Percentiles rank a stretch among this genome's conserved stretches.
Evolutionary conservation across 2,888 invertebrate species (phyloP).

Genomic region (Cremastinae sp.): DNA sequence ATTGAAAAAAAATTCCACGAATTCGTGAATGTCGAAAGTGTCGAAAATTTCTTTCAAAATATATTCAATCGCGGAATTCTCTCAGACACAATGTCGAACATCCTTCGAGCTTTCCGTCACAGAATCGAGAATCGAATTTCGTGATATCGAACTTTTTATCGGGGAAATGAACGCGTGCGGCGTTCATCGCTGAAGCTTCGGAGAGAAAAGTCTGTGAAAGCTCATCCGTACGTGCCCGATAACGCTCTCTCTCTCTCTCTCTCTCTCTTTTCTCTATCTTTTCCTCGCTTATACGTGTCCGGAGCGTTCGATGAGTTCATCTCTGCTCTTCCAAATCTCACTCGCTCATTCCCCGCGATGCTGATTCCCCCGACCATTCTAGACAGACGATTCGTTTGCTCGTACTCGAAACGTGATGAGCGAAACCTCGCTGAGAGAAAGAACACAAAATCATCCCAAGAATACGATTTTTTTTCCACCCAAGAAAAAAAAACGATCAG

Average conservation of each 20-base stretch:
- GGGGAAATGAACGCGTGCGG: slow-evolving; percentile 12
- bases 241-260: slow-evolving; percentile 39
- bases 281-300: slow-evolving; percentile 50
- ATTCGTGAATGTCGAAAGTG: background rate
- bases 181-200: slow-evolving; percentile 16
- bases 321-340: slow-evolving; percentile 49
- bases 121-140: slow-evolving; percentile 58
- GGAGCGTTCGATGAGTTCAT: slow-evolving; percentile 58
- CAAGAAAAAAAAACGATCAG: slow-evolving; percentile 10
- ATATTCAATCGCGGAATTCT: slow-evolving; percentile 2
- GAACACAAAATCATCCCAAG: background rate
- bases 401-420: slow-evolving; percentile 52
- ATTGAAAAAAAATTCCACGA: background rate
- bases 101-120: background rate
- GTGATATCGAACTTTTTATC: slow-evolving; percentile 42
- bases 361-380: slow-evolving; percentile 26
- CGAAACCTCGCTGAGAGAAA: background rate
- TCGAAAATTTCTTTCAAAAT: slow-evolving; percentile 11
- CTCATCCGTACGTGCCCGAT: slow-evolving; percentile 47
- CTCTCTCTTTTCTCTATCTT: slow-evolving; percentile 17
- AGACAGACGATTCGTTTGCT: slow-evolving; percentile 30
- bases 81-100: slow-evolving; percentile 19
- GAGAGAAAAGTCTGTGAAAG: slow-evolving; percentile 27
- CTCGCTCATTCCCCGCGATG: slow-evolving; percentile 32
- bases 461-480: slow-evolving; percentile 33